These are phyloP conservation scores for Chlorocebus sabaeus DNA, from an alignment of 2,113 vertebrate genomes.

Conservation along the genomic window DNA sequence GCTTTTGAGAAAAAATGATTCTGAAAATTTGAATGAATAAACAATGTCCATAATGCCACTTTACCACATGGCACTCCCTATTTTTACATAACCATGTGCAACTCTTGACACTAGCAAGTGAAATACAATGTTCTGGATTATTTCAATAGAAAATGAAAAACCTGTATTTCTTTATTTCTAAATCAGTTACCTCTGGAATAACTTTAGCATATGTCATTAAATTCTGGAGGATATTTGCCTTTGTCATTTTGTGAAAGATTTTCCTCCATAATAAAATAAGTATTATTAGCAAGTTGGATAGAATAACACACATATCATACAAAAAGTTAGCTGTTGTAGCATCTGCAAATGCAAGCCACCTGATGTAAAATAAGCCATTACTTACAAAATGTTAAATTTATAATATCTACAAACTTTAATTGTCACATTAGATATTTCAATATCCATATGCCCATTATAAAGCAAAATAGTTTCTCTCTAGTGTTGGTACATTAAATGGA, in stretches of 20 bases:
- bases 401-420: neutral
- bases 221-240: neutral
- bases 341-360: neutral
- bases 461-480: neutral
- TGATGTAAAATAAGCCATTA: neutral
- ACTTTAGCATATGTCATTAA: neutral
- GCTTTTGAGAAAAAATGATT: neutral
- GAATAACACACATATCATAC: neutral
- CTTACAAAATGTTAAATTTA: neutral
- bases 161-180: conserved; percentile 30
- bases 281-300: neutral
- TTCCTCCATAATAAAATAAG: neutral
- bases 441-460: neutral
- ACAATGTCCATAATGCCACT: neutral
- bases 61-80: neutral
- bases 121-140: neutral
- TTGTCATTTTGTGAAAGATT: neutral
- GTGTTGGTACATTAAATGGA: neutral
- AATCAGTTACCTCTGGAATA: conserved; percentile 9
- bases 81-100: neutral
- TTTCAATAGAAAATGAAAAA: conserved; percentile 8
- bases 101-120: neutral
- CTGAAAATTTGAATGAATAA: conserved; percentile 10
- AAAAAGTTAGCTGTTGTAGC: neutral
- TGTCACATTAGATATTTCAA: conserved; percentile 26